Evolutionary conservation across 2,888 invertebrate species (phyloP).

Genomic region (Podotricha telesiphe): DNA sequence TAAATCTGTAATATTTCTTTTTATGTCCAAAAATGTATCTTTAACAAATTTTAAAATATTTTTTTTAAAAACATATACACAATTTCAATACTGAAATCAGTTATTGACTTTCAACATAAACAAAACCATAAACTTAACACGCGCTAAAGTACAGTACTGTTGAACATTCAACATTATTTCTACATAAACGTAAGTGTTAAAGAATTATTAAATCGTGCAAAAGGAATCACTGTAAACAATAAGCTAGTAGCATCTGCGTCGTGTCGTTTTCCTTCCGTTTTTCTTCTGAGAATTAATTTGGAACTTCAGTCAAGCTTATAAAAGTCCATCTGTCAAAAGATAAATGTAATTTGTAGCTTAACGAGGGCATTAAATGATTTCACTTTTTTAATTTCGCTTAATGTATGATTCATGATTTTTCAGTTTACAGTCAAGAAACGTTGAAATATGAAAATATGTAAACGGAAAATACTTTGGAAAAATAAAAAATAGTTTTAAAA

Average conservation of each 20-base stretch:
- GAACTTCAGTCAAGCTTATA: constrained; percentile 21
- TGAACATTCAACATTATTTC: too few relatives aligned
- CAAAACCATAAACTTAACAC: too few relatives aligned
- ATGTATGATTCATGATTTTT: background rate
- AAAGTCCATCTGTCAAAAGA: constrained; percentile 25
- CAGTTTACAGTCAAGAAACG: background rate
- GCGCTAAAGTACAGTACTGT: too few relatives aligned
- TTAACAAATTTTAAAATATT: too few relatives aligned
- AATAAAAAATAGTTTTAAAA: too few relatives aligned
- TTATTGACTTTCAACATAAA: too few relatives aligned
- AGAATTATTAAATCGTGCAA: background rate
- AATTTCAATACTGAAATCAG: too few relatives aligned
- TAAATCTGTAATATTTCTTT: too few relatives aligned
- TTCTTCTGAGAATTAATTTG: constrained; percentile 22
- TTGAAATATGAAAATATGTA: background rate
- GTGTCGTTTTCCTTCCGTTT: constrained; percentile 15
- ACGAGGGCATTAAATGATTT: constrained; percentile 4
- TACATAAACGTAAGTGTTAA: background rate
- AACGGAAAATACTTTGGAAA: too few relatives aligned
- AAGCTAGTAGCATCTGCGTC: constrained; percentile 14
- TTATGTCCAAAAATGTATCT: too few relatives aligned
- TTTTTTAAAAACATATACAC: too few relatives aligned
- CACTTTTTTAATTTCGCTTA: constrained; percentile 5
- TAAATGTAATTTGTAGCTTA: constrained; percentile 19
- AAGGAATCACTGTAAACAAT: constrained; percentile 16